Evolutionary conservation across 2,888 invertebrate species (phyloP).

Genomic region (Mayetiola destructor): DNA sequence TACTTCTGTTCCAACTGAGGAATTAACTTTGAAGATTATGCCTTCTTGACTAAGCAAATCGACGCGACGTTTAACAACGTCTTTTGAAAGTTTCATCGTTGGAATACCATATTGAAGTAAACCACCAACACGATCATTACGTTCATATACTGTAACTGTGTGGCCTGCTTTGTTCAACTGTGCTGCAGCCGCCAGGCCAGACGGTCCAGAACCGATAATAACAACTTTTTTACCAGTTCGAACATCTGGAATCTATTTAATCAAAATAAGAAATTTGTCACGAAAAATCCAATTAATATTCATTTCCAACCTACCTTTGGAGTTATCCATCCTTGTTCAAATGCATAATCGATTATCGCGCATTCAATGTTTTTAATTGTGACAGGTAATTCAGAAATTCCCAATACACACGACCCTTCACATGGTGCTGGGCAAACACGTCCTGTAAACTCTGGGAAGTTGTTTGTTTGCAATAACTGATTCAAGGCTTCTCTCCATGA

Average conservation of each 20-base stretch:
- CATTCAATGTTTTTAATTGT: constrained; percentile 99
- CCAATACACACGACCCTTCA: constrained; percentile 94
- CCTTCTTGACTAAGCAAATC: constrained; percentile 80
- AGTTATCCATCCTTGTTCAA: constrained; percentile 86
- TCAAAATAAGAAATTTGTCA: background rate
- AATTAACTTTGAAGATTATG: constrained; percentile 72
- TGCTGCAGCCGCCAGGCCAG: constrained; percentile 90
- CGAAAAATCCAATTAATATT: background rate
- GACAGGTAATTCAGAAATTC: constrained; percentile 89
- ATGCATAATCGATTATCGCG: constrained; percentile 95
- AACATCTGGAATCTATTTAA: constrained; percentile 41
- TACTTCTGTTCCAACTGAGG: constrained; percentile 83
- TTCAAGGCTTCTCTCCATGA: constrained; percentile 90
- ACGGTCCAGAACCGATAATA: constrained; percentile 86
- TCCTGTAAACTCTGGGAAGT: constrained; percentile 96
- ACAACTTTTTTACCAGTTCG: constrained; percentile 74
- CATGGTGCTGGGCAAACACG: constrained; percentile 94
- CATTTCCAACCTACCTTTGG: constrained; percentile 43
- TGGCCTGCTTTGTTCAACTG: constrained; percentile 93
- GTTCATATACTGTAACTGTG: constrained; percentile 88
- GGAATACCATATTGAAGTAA: constrained; percentile 96
- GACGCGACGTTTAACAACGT: constrained; percentile 79
- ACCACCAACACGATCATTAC: constrained; percentile 91
- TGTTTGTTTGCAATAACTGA: constrained; percentile 92
- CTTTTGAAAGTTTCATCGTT: constrained; percentile 94